phyloP scores from a whole-genome alignment of 2,113 vertebrate genomes.

The Gymnarchus niloticus region DNA sequence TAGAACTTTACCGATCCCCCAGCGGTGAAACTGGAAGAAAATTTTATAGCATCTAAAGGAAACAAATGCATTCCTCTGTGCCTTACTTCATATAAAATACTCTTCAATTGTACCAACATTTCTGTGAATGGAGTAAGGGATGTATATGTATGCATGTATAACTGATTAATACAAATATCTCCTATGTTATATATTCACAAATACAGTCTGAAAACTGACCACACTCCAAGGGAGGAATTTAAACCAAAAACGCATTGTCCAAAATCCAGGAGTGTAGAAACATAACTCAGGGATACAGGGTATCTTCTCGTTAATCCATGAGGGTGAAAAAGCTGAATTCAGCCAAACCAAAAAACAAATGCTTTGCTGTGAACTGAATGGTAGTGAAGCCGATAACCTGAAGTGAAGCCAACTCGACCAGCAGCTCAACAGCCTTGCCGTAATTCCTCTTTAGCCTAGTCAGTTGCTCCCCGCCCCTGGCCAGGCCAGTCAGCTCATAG shows the following conservation, averaged over 20 bases:
- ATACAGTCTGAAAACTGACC: not conserved
- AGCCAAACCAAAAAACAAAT: too few relatives aligned
- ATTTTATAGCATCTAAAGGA: not conserved
- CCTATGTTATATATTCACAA: not conserved
- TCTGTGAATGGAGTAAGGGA: not conserved
- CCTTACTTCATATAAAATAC: not conserved
- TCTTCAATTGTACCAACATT: not conserved
- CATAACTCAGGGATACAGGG: too few relatives aligned
- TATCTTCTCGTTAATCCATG: too few relatives aligned
- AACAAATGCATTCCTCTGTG: not conserved
- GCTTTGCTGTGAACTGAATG: not conserved
- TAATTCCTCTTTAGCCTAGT: slow-evolving; percentile 97
- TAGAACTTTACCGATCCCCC: not conserved
- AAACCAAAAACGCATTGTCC: too few relatives aligned
- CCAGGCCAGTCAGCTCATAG: slow-evolving; percentile 96
- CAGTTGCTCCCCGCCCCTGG: slow-evolving; percentile 91
- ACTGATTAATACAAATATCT: not conserved
- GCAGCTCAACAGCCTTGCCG: slow-evolving; percentile 92
- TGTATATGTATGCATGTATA: not conserved
- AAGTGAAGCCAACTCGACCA: slow-evolving; percentile 93
- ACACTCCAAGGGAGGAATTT: too few relatives aligned
- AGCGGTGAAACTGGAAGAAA: not conserved
- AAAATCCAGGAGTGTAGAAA: too few relatives aligned
- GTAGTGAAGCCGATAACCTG: slow-evolving; percentile 69
- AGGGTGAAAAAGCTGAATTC: too few relatives aligned